Percentiles rank a stretch among this genome's conserved stretches.
phyloP scores from a whole-genome alignment of 2,888 invertebrate genomes.

The Cylloceria caligata region DNA sequence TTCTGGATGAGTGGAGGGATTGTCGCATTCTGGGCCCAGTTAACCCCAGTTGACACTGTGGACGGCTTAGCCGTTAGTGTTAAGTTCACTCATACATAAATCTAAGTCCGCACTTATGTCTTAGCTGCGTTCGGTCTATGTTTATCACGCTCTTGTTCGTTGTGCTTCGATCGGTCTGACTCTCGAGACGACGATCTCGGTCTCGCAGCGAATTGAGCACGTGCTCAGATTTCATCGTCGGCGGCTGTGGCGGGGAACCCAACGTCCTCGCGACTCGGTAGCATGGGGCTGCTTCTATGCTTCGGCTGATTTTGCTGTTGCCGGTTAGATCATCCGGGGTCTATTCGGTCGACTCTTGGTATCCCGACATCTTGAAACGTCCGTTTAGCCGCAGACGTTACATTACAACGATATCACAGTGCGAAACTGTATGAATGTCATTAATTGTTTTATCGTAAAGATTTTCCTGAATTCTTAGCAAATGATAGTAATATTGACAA shows the following conservation, averaged over 20 bases:
- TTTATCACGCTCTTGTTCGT: constrained; percentile 6
- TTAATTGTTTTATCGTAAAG: neutral
- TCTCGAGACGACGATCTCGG: constrained; percentile 57
- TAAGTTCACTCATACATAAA: constrained; percentile 84
- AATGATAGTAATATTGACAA: too few species aligned
- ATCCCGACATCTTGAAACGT: constrained; percentile 62
- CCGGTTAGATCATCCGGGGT: constrained; percentile 82
- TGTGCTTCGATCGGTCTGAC: constrained; percentile 55
- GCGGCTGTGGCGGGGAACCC: constrained; percentile 25
- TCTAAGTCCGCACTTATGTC: constrained; percentile 82
- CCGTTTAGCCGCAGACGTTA: constrained; percentile 27
- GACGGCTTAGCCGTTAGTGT: constrained; percentile 84
- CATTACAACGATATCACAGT: constrained; percentile 22
- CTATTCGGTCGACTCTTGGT: constrained; percentile 67
- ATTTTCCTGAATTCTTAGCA: constrained; percentile 15
- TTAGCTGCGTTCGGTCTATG: constrained; percentile 70
- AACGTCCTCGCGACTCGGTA: constrained; percentile 40
- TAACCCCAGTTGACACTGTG: constrained; percentile 84
- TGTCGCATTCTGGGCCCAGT: constrained; percentile 84
- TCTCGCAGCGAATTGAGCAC: constrained; percentile 82
- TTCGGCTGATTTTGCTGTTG: constrained; percentile 59
- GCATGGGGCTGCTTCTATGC: constrained; percentile 51
- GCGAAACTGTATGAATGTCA: neutral
- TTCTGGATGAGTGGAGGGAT: constrained; percentile 77
- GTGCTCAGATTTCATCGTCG: constrained; percentile 84